Evolutionary conservation across 2,797 vertebrate genomes (phyloP), one percentile per base, ranked within the genome.

Genomic region (Hemitrygon akajei): DNA sequence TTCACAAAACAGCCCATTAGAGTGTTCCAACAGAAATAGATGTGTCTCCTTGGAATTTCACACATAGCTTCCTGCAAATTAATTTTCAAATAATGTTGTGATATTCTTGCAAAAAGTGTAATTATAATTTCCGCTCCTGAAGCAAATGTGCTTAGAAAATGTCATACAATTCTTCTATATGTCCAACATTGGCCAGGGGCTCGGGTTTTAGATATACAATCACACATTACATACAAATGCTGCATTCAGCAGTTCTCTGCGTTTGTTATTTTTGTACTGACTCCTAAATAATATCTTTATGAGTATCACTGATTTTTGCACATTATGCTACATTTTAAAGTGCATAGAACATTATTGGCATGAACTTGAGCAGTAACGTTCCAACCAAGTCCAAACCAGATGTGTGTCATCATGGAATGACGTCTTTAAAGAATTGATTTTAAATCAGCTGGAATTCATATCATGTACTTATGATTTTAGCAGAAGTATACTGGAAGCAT

Each of bases 401-500:
- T 93, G 91, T 93, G 91, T 93, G 73, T 93, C 91, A 93, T 93
- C 91, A 58, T 93, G 73, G 91, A 93, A 75, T 93, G 91, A 93
- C 91, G 79, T 86, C 58, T 93, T 93, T 86, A 80, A 56, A 82
- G 92, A 94, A 80, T 77, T 71, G 91, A 56, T 94, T 91, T 93
- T 93, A 91, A 93, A 91, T 82, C 94, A 94, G 87, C 94, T 95
- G 79, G 94, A 96, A 95, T 95, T 95, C 96, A 96, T 96, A 95
- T 95, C 95, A 95, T 96, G 95, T 96, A 96, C 96, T 95, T 96
- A 94, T 95, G 95, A 96, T 96, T 97, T 96, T 96, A 94, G 95
- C 95, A 94, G 81, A 94, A 95, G 95, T 95, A 34, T 0, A 0
- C 94, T 94, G 95, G 95, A 93, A 40, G n/a, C 34, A 93, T 56